phyloP scores from a whole-genome alignment of 2,797 vertebrate species.

The Onychomys torridus region DNA sequence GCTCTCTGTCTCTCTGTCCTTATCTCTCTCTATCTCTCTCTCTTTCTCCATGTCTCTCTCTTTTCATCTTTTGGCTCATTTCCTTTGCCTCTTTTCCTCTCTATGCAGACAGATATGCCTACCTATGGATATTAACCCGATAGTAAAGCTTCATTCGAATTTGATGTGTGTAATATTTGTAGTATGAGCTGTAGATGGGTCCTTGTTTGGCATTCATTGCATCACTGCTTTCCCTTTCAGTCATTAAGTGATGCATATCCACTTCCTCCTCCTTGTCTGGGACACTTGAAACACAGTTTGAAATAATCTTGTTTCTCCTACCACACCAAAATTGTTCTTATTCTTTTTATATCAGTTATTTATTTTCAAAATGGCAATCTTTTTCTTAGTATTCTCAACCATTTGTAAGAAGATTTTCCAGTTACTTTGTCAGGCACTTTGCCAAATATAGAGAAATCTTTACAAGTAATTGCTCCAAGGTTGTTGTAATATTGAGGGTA shows the following conservation, averaged over 20 bases:
- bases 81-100: not conserved
- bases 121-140: not conserved
- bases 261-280: not conserved
- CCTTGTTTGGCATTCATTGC: not conserved
- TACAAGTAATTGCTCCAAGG: not conserved
- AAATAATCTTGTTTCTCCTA: not conserved
- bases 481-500: not conserved
- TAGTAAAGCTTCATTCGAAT: not conserved
- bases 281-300: not conserved
- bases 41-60: not conserved
- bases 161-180: not conserved
- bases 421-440: not conserved
- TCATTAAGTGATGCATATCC: not conserved
- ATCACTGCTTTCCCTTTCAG: not conserved
- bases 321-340: not conserved
- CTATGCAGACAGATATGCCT: too few relatives aligned
- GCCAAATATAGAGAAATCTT: not conserved
- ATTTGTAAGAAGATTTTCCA: not conserved
- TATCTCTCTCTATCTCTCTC: not conserved
- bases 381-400: not conserved
- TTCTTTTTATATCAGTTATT: not conserved
- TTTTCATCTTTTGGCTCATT: not conserved
- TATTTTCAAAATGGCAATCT: not conserved
- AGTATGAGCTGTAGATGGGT: too few relatives aligned
- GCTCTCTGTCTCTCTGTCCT: not conserved